A percentile compares a stretch with the other conserved stretches of the same genome.
phyloP scores from a whole-genome alignment of 2,113 vertebrate genomes.

The Thomomys bottae region DNA sequence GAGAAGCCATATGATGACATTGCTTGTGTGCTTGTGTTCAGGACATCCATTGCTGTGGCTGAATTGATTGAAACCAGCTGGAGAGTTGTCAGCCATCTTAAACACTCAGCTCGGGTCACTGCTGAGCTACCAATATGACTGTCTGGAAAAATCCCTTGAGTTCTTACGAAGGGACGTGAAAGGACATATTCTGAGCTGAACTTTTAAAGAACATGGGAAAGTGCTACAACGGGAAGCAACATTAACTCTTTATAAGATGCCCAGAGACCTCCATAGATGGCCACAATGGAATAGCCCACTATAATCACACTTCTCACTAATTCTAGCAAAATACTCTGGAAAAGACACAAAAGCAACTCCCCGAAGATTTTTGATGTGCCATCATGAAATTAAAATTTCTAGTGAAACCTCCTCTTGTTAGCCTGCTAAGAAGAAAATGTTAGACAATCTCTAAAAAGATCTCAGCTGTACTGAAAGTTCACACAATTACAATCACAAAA shows the following conservation, averaged over 20 bases:
- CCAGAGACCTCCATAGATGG: background rate
- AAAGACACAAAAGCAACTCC: conserved; percentile 8
- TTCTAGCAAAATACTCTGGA: background rate
- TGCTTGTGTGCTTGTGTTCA: background rate
- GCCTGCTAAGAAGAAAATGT: background rate
- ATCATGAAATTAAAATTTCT: background rate
- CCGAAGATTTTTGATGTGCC: background rate
- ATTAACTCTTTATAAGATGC: conserved; percentile 19
- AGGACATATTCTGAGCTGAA: conserved; percentile 44
- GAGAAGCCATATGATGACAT: background rate
- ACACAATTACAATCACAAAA: background rate
- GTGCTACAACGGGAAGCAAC: background rate
- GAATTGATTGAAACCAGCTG: conserved; percentile 43
- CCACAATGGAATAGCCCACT: too few species aligned
- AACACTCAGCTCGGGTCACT: conserved; percentile 50
- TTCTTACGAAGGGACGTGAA: conserved; percentile 19
- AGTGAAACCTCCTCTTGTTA: conserved; percentile 28
- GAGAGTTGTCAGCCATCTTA: conserved; percentile 61
- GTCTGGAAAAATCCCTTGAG: conserved; percentile 60
- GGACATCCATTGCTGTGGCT: background rate
- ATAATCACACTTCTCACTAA: background rate
- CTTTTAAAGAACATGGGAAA: conserved; percentile 48
- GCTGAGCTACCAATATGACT: conserved; percentile 60
- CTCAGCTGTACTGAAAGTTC: background rate
- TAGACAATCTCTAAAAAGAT: background rate